Base-by-base conservation (phyloP, 2,888 invertebrate species). In the Hypena proboscidalis region DNA sequence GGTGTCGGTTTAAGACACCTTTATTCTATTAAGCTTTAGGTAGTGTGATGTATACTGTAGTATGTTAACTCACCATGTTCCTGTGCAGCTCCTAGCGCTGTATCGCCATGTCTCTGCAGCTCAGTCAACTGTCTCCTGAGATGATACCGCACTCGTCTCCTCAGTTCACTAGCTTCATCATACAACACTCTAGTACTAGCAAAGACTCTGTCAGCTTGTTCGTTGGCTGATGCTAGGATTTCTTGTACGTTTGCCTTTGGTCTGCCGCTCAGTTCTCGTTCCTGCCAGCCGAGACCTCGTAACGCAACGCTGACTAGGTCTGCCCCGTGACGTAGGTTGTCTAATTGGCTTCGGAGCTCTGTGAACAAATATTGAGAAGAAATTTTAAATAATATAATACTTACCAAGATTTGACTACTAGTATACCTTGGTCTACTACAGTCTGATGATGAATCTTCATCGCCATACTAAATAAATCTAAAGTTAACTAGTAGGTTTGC, bases 81-180 rank as follows among this genome's bases (percentile, higher is more conserved):
- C 74, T 94, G 93, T 0, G 94, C 95, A 38, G 94, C 92, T 9
- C 94, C 94, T 1, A 95, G 83, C 50, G 94, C 94, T 0, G 94
- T 93, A 64, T 94, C 95, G 33, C 94, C 94, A 44, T 94, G 92
- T 5, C 91, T 80, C 59, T 93, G 93, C 23, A 94, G 62, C 50
- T 93, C 92, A 0, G 92, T 75, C 3, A 94, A 75, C 52, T 91
- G 87, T 4, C 92, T 82, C 14, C 91, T 80, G 52, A 94, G 66
- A 33, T 86, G 82, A 57, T 92, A 91, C n/a, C 84, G 73, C 11
- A 91, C 92, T 7, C 88, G 77, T 27, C 92, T 74, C 19, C 91
- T 72, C 26, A 91, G 74, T 53, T 90, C 90, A 3, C 87, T 84
- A 2, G 90, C 91, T 51, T 91, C 90, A 42, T 90, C 89, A 55